Base-by-base conservation (phyloP, 2,797 vertebrate species). In the Anolis apletophallus region DNA sequence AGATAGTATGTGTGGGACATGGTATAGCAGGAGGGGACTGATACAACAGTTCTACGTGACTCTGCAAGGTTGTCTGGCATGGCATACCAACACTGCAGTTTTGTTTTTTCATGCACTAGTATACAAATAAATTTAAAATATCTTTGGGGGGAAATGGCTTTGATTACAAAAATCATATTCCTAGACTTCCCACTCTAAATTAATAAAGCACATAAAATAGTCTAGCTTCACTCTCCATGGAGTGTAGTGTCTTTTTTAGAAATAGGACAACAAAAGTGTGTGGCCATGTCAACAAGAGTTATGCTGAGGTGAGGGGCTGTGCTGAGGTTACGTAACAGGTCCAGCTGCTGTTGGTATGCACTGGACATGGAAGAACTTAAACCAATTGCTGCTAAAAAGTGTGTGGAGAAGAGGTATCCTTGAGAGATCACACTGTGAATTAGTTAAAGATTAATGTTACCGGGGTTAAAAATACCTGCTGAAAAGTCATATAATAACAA, bases 1-100 rank as follows among this genome's bases (percentile, higher is more conserved):
- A 19, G 59, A 46, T 46, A 46, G 78, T 0, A 50, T 50, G 50
- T 8, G 26, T 46, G 52, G 50, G 16, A 34, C 13, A 67, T n/a
- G n/a, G 17, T 34, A 29, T 12, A 12, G 61, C 12, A 40, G 9
- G 36, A n/a, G 67, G 19, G n/a, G n/a, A 17, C 68, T 32, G 32
- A 73, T 84, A 68, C 7, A 55, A 21, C 73, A 57, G 5, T 69
- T 87, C 36, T 34, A 89, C 80, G 55, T 52, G 59, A 17, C 80
- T 88, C 52, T 17, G 72, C 0, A 40, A 54, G 16, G 34, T 0
- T 1, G 55, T 29, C 46, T 36, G 11, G 36, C 29, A 10, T 13
- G 57, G 72, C 57, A 36, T 10, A 55, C 21, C 19, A 86, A 29
- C 21, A 67, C 7, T 67, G 21, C 32, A 34, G 29, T 82, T 83